Conservation (phyloP, 2,797 vertebrate genomes). For the Leucoraja ocellata region DNA sequence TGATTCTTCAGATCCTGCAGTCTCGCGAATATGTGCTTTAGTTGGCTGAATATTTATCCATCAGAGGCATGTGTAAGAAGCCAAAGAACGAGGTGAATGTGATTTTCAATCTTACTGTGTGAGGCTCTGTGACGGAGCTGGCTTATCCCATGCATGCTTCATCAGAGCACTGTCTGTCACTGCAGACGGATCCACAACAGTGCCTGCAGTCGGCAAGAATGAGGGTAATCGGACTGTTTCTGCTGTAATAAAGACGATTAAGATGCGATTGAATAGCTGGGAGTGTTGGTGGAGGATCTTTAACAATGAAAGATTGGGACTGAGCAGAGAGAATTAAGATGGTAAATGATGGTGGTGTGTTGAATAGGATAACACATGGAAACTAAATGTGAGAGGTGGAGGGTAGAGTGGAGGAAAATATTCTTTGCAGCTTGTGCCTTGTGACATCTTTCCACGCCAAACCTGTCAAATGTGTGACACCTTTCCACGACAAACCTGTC, state of each 20-base stretch:
- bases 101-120: neutral
- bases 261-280: neutral
- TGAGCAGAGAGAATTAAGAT: neutral
- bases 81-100: neutral
- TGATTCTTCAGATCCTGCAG: neutral
- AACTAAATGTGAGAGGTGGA: neutral
- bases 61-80: neutral
- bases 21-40: neutral
- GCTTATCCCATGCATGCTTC: neutral
- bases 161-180: neutral
- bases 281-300: neutral
- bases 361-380: neutral
- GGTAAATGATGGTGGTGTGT: too few relatives aligned
- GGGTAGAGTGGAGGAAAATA: neutral
- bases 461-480: neutral
- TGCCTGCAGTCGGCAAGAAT: neutral
- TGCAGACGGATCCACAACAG: neutral
- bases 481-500: neutral
- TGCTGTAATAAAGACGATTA: neutral
- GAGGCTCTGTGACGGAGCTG: neutral
- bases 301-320: neutral
- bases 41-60: neutral
- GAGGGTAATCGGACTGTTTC: neutral
- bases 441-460: neutral
- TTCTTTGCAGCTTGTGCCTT: neutral